phyloP scores from a whole-genome alignment of 2,797 vertebrate genomes.

The Glossophaga mutica region DNA sequence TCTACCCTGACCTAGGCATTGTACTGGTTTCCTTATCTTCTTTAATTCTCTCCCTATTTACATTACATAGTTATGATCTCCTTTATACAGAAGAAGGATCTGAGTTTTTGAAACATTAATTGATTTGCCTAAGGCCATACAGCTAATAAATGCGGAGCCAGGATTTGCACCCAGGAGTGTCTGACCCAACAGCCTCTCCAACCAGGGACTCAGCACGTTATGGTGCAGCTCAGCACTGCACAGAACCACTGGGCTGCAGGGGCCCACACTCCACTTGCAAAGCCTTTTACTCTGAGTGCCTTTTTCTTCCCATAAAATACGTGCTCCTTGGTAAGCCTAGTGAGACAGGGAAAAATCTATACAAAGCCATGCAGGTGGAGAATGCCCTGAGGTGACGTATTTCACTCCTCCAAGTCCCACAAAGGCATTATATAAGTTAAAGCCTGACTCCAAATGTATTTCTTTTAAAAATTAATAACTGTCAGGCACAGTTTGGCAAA shows the following conservation, averaged over 20 bases:
- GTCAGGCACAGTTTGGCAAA: not conserved
- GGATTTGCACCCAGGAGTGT: not conserved
- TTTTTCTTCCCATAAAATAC: not conserved
- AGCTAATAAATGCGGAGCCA: not conserved
- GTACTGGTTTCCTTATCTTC: not conserved
- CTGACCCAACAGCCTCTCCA: not conserved
- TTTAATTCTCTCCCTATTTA: not conserved
- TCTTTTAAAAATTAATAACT: not conserved
- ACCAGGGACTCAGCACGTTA: not conserved
- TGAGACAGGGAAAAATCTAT: not conserved
- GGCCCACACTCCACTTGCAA: not conserved
- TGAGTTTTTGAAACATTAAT: not conserved
- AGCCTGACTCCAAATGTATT: not conserved
- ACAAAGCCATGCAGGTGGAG: not conserved
- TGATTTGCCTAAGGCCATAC: not conserved
- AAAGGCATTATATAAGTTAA: not conserved
- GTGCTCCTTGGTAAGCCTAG: not conserved
- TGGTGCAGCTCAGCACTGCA: not conserved
- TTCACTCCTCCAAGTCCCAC: not conserved
- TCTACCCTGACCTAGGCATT: not conserved
- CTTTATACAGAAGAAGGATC: not conserved
- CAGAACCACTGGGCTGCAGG: not conserved
- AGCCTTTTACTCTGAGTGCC: not conserved
- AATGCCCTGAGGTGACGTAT: not conserved
- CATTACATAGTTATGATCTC: not conserved